Base-by-base conservation (phyloP, 2,797 vertebrate genomes). In the Sphenodon punctatus region DNA sequence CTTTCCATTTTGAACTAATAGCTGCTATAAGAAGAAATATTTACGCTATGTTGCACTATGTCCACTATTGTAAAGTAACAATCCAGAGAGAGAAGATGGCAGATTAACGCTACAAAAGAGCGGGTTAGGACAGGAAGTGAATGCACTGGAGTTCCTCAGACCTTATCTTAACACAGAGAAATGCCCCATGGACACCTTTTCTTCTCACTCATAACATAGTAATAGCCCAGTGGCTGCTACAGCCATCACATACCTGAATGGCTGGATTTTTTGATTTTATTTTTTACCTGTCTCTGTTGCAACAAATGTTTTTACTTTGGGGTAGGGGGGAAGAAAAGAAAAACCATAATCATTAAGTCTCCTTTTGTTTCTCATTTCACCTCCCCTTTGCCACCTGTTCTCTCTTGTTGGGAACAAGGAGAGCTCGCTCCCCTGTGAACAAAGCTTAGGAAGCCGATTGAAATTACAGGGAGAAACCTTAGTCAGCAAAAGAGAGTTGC, bases 1-100 rank as follows among this genome's bases (percentile, higher is more conserved):
- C 34, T 22, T 7, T 53, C 1, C 2, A 1, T 3, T 10, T 45
- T 2, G 1, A 5, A 0, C 1, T 15, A 23, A 14, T 5, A 60
- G 39, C 23, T 17, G 36, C 58, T 39, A n/a, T n/a, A n/a, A 25
- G n/a, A n/a, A n/a, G n/a, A 60, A 25, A 36, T 36, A 4, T 36
- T 32, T 34, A 56, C 20, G 11, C 20, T 36, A 34, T 58, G 34
- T 36, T n/a, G n/a, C n/a, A n/a, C n/a, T n/a, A n/a, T n/a, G n/a
- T n/a, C 55, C 12, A 56, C 30, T 19, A 10, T 53, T 34, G 53
- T 32, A 34, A 58, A n/a, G 27, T 30, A 19, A 27, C 27, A 5
- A 55, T 27, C 27, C 51, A 17, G 30, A 20, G 17, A 36, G 6
- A 36, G 55, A 36, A 36, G 32, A 36, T 36, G 55, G 55, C 55